Percentiles rank a stretch among this genome's conserved stretches.
These are phyloP conservation scores for Kuschelorhynchus macadamiae DNA, from an alignment of 2,888 invertebrate genomes.

Conservation along the genomic window DNA sequence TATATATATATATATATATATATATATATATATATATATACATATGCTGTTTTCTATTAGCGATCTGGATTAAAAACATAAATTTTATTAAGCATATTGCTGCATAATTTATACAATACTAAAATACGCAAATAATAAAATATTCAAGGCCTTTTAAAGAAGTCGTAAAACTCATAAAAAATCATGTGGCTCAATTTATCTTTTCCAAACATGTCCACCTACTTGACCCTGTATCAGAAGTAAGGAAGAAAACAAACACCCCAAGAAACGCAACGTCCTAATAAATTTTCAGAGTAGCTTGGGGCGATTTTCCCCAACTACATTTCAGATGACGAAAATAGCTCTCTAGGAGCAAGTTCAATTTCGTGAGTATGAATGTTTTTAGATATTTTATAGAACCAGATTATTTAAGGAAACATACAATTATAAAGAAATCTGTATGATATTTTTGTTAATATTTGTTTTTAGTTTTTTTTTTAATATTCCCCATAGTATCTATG, in stretches of 20 bases:
- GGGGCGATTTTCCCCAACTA: constrained; percentile 30
- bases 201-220: constrained; percentile 44
- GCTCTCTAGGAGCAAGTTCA: not conserved
- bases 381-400: too few species aligned
- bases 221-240: constrained; percentile 46
- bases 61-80: too few species aligned
- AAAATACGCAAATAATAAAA: constrained; percentile 41
- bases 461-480: too few species aligned
- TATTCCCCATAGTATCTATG: too few species aligned
- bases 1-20: too few species aligned
- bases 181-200: constrained; percentile 40
- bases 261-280: constrained; percentile 44
- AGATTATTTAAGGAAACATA: too few species aligned
- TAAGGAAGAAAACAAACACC: constrained; percentile 45
- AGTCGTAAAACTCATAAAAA: constrained; percentile 34
- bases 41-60: too few species aligned
- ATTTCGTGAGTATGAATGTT: not conserved
- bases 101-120: too few species aligned
- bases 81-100: too few species aligned
- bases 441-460: too few species aligned
- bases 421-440: too few species aligned
- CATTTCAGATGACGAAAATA: constrained; percentile 21
- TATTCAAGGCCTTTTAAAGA: constrained; percentile 34
- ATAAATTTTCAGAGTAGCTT: constrained; percentile 38
- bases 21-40: too few species aligned